These are phyloP conservation scores for Tetragonula carbonaria DNA, from an alignment of 2,888 invertebrate species.

Conservation along the genomic window DNA sequence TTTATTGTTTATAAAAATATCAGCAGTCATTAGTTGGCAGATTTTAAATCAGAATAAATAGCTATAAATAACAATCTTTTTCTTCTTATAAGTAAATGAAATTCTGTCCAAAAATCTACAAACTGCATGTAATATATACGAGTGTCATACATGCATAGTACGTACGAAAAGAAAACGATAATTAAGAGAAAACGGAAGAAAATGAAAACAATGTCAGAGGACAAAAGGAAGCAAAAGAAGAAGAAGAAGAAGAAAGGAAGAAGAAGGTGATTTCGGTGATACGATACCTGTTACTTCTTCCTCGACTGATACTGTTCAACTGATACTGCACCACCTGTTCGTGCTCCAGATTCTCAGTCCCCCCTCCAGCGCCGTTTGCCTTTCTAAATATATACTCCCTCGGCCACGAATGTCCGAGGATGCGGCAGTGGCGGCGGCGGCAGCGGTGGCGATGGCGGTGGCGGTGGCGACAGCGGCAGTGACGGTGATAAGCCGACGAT, in stretches of 20 bases:
- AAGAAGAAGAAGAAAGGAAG: neutral
- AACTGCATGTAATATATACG: too few species aligned
- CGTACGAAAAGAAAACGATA: neutral
- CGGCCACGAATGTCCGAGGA: conserved; percentile 22
- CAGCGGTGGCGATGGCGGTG: too few species aligned
- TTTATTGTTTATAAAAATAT: too few species aligned
- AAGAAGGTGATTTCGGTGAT: conserved; percentile 7
- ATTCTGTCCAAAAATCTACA: too few species aligned
- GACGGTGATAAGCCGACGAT: too few species aligned
- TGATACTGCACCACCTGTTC: conserved; percentile 60
- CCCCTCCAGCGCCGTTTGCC: conserved; percentile 22
- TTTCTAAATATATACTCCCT: conserved; percentile 27
- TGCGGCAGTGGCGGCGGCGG: conserved; percentile 1
- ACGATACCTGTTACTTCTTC: conserved; percentile 64
- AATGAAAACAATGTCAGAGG: too few species aligned
- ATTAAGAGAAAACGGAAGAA: neutral
- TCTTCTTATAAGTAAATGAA: too few species aligned
- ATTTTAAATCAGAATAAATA: too few species aligned
- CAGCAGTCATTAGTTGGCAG: too few species aligned
- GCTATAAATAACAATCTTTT: too few species aligned
- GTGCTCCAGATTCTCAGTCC: conserved; percentile 58
- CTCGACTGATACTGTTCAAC: conserved; percentile 36
- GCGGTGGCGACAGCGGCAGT: too few species aligned
- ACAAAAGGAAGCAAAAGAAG: neutral
- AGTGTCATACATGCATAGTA: too few species aligned